Evolutionary conservation across 2,888 invertebrate genomes (phyloP).

Genomic region (Sceliomorpha sp.): DNA sequence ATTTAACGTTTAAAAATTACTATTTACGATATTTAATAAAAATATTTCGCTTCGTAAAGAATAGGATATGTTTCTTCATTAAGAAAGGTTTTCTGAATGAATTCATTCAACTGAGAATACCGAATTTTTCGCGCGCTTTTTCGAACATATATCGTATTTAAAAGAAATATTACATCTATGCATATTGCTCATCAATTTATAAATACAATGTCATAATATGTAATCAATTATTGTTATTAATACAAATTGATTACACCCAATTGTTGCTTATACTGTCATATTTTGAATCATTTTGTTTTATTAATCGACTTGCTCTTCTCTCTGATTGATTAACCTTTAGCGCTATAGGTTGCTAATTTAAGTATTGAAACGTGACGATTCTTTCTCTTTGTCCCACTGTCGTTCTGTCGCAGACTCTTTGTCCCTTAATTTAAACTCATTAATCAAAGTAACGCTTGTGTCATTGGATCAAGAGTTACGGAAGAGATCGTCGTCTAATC

Average conservation of each 20-base stretch:
- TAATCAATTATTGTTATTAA: background rate
- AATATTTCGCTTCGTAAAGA: no score
- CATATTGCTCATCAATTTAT: no score
- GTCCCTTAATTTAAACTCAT: constrained; percentile 69
- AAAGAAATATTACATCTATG: no score
- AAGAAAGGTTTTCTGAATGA: no score
- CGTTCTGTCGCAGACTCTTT: constrained; percentile 54
- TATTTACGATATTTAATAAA: no score
- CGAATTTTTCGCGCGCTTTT: no score
- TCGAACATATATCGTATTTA: no score
- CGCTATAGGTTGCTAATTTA: constrained; percentile 79
- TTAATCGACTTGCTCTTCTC: constrained; percentile 15
- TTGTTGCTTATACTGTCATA: constrained; percentile 10
- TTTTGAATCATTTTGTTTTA: constrained; percentile 6
- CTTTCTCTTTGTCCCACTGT: constrained; percentile 45
- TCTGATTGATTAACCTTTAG: constrained; percentile 76
- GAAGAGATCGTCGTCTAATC: constrained; percentile 37
- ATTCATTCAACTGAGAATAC: no score
- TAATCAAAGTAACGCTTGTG: constrained; percentile 70
- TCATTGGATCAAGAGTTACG: constrained; percentile 66
- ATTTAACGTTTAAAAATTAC: no score
- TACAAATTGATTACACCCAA: background rate
- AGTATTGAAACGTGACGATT: constrained; percentile 64
- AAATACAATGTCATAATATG: no score
- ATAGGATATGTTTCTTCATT: no score